Percentiles rank a stretch among this genome's conserved stretches.
Evolutionary conservation across 2,797 vertebrate species (phyloP).

Genomic region (Hemitrygon akajei): DNA sequence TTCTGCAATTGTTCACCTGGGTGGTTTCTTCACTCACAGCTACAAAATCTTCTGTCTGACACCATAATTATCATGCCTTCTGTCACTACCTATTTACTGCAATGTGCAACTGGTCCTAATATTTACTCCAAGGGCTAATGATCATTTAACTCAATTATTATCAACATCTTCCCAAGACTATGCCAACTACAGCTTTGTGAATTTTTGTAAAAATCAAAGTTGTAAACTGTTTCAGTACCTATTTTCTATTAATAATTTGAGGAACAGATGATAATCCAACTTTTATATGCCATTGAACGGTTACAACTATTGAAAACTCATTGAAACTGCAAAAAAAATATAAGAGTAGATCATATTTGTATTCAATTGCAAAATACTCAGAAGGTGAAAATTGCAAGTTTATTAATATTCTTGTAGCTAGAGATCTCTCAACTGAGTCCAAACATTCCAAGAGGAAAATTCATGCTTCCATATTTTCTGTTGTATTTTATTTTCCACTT

Average conservation of each 20-base stretch:
- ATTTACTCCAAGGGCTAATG: neutral
- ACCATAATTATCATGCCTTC: too few relatives aligned
- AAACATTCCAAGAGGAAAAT: neutral
- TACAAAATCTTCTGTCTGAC: too few relatives aligned
- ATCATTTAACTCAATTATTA: neutral
- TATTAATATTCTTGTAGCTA: neutral
- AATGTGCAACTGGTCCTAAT: neutral
- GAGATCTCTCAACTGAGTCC: neutral
- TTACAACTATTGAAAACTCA: neutral
- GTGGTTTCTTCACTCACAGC: too few relatives aligned
- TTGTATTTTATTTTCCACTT: neutral
- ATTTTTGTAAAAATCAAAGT: neutral
- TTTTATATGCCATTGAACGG: neutral
- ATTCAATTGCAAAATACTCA: neutral
- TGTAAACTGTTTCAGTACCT: neutral
- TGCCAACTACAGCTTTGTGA: neutral
- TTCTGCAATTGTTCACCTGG: too few relatives aligned
- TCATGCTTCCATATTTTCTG: neutral
- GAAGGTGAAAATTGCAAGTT: neutral
- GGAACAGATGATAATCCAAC: neutral
- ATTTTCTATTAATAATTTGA: slow-evolving; percentile 7
- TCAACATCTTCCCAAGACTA: neutral
- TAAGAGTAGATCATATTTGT: neutral
- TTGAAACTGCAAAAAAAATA: neutral
- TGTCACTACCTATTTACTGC: neutral